phyloP scores from a whole-genome alignment of 2,113 vertebrate species.

The Sapayoa aenigma region DNA sequence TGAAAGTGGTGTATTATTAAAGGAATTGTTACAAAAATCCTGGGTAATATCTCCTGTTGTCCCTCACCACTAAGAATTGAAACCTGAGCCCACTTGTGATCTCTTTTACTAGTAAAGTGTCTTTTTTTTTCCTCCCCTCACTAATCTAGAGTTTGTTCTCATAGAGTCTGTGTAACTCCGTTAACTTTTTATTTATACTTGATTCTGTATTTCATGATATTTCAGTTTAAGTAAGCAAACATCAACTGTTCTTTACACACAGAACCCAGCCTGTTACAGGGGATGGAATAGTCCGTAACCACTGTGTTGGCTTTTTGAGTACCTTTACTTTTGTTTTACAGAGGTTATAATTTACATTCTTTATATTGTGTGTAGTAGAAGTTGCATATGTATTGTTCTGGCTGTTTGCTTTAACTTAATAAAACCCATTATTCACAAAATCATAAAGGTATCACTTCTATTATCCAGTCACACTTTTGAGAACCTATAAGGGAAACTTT shows the following conservation, averaged over 20 bases:
- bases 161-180: slow-evolving; percentile 65
- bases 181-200: slow-evolving; percentile 66
- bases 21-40: slow-evolving; percentile 74
- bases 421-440: slow-evolving; percentile 79
- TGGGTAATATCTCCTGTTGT: slow-evolving; percentile 71
- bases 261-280: slow-evolving; percentile 49
- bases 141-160: slow-evolving; percentile 64
- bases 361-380: slow-evolving; percentile 80
- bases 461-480: slow-evolving; percentile 54
- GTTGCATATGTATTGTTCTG: slow-evolving; percentile 80
- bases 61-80: slow-evolving; percentile 58
- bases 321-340: slow-evolving; percentile 67
- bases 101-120: slow-evolving; percentile 55
- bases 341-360: slow-evolving; percentile 77
- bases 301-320: slow-evolving; percentile 70
- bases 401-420: slow-evolving; percentile 83
- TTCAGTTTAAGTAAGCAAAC: slow-evolving; percentile 58
- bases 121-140: background rate
- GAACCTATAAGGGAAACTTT: background rate
- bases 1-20: slow-evolving; percentile 79
- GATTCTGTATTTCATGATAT: slow-evolving; percentile 59
- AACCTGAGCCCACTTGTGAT: slow-evolving; percentile 44
- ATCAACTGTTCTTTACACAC: slow-evolving; percentile 27
- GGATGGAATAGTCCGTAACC: slow-evolving; percentile 68
- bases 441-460: slow-evolving; percentile 66